phyloP scores from a whole-genome alignment of 2,888 invertebrate species.

The Acronicta aceris region DNA sequence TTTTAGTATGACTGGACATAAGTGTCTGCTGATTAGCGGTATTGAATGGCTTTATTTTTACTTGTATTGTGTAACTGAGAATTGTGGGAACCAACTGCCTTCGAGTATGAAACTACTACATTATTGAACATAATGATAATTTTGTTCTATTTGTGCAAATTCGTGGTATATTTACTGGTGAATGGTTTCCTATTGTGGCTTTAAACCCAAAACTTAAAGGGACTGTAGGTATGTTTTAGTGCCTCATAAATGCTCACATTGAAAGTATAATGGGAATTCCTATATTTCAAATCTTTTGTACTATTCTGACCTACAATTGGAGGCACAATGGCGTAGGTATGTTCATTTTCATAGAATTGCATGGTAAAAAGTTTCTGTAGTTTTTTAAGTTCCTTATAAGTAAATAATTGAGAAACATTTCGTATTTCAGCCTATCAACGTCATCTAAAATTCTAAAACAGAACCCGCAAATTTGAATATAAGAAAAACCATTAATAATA shows the following conservation, averaged over 20 bases:
- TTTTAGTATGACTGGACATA: slow-evolving; percentile 61
- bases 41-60: slow-evolving; percentile 53
- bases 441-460: slow-evolving; percentile 27
- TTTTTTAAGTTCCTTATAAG: not conserved
- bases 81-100: slow-evolving; percentile 28
- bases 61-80: slow-evolving; percentile 35
- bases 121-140: slow-evolving; percentile 21
- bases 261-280: slow-evolving; percentile 1
- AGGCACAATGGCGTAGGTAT: not conserved
- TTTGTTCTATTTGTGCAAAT: slow-evolving; percentile 15
- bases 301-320: not conserved
- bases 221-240: slow-evolving; percentile 20
- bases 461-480: slow-evolving; percentile 9
- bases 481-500: slow-evolving; percentile 22
- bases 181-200: slow-evolving; percentile 17
- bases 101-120: slow-evolving; percentile 5
- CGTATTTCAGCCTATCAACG: slow-evolving; percentile 13
- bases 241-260: slow-evolving; percentile 23
- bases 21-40: slow-evolving; percentile 51
- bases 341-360: not conserved
- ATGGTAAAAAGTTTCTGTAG: not conserved
- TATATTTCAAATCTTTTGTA: not conserved
- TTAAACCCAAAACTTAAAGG: slow-evolving; percentile 9
- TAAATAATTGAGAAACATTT: not conserved
- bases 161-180: slow-evolving; percentile 8